Conservation (phyloP, 2,797 vertebrate genomes). For the Danio jaintianensis region DNA sequence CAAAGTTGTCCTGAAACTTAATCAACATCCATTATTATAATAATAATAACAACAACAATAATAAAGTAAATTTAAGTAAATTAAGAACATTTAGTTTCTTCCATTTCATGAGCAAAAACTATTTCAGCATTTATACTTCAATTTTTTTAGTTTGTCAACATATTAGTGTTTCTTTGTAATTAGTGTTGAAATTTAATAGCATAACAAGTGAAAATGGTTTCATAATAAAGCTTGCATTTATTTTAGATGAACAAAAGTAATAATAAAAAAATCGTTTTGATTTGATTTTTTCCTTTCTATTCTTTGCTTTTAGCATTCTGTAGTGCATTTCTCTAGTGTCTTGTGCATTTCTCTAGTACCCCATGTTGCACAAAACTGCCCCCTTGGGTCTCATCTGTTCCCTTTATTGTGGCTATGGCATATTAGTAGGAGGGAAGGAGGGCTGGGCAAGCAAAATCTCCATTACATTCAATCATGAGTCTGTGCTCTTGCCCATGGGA, state of each 20-base stretch:
- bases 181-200: not conserved
- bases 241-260: not conserved
- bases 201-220: not conserved
- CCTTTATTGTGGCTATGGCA: slow-evolving; percentile 63
- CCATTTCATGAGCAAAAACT: not conserved
- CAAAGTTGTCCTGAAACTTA: too few relatives aligned
- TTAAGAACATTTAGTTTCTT: not conserved
- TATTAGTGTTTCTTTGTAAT: not conserved
- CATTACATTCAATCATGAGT: slow-evolving; percentile 36
- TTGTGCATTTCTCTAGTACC: not conserved
- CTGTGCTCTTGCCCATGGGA: slow-evolving; percentile 59
- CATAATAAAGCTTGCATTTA: not conserved
- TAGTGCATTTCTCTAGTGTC: too few relatives aligned
- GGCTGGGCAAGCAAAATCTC: slow-evolving; percentile 60
- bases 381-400: slow-evolving; percentile 61
- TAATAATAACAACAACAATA: too few relatives aligned
- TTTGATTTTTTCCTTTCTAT: too few relatives aligned
- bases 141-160: too few relatives aligned
- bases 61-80: not conserved
- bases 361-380: slow-evolving; percentile 50
- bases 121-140: too few relatives aligned
- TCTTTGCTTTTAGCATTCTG: too few relatives aligned
- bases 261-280: too few relatives aligned
- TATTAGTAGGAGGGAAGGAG: slow-evolving; percentile 62
- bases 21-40: too few relatives aligned